phyloP scores from a whole-genome alignment of 1,140 invertebrate genomes.

The Cyclargus thomasi region DNA sequence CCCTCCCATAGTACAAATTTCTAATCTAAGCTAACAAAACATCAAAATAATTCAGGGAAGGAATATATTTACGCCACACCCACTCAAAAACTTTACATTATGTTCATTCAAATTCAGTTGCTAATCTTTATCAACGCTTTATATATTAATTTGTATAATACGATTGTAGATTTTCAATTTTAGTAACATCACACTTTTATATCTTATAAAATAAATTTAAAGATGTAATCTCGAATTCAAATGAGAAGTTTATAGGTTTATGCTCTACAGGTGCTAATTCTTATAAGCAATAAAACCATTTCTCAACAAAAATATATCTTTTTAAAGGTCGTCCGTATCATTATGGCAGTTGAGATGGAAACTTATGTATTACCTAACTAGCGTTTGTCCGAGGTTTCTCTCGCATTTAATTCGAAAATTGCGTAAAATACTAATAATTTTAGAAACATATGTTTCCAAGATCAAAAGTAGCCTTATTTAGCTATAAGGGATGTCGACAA shows the following conservation, averaged over 20 bases:
- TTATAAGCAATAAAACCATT: conserved; percentile 2
- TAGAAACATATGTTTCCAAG: too few relatives aligned
- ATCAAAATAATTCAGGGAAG: not conserved
- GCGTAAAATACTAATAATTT: too few relatives aligned
- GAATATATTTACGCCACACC: not conserved
- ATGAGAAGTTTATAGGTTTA: not conserved
- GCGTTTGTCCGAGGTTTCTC: too few relatives aligned
- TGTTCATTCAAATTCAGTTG: not conserved
- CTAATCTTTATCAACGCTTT: not conserved
- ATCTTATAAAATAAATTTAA: conserved; percentile 1
- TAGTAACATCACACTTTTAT: conserved; percentile 1
- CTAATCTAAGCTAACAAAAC: too few relatives aligned
- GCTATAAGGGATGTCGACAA: too few relatives aligned
- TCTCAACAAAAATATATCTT: not conserved
- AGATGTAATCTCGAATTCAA: conserved; percentile 11
- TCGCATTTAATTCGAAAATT: too few relatives aligned
- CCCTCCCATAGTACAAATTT: too few relatives aligned
- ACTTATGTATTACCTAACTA: too few relatives aligned
- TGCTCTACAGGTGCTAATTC: conserved; percentile 8
- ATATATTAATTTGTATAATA: not conserved
- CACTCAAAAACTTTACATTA: not conserved
- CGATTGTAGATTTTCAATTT: conserved; percentile 9
- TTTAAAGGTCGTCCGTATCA: not conserved
- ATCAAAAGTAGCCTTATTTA: too few relatives aligned
- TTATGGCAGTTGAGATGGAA: not conserved